Conservation (phyloP, 2,113 vertebrate genomes). For the Megaptera novaeangliae region DNA sequence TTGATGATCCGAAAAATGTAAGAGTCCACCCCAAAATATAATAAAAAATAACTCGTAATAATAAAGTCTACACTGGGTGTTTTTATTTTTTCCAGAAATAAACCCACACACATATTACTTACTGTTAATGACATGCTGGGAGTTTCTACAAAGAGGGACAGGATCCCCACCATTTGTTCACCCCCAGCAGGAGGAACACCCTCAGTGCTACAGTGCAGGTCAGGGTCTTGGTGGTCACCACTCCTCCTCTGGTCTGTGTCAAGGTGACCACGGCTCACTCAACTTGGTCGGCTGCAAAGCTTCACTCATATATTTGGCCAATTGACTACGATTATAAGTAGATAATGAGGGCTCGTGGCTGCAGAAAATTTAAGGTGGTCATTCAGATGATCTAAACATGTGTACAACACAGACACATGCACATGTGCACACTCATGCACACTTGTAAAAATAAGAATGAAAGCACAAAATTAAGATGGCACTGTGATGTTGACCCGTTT, state of each 20-base stretch:
- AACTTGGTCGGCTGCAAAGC: rapidly evolving
- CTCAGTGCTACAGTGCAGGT: rapidly evolving
- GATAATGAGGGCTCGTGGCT: rapidly evolving
- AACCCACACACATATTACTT: no score
- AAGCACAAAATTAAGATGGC: rapidly evolving
- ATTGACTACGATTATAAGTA: rapidly evolving
- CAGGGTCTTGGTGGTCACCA: rapidly evolving
- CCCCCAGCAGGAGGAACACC: rapidly evolving
- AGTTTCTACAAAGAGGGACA: neutral
- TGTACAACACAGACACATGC: rapidly evolving
- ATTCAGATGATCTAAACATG: neutral
- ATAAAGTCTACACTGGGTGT: neutral
- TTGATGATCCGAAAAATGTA: neutral
- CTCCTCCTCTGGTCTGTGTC: rapidly evolving
- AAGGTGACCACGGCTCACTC: rapidly evolving
- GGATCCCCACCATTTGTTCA: no score
- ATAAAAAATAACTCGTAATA: neutral
- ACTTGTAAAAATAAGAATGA: neutral
- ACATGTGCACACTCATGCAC: neutral
- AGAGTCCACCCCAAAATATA: neutral
- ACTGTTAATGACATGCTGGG: neutral
- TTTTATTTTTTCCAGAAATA: neutral
- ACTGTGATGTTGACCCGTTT: neutral
- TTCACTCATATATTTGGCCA: neutral
- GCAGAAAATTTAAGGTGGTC: neutral